Conservation (phyloP, 2,888 invertebrate species). For the Mantis religiosa region DNA sequence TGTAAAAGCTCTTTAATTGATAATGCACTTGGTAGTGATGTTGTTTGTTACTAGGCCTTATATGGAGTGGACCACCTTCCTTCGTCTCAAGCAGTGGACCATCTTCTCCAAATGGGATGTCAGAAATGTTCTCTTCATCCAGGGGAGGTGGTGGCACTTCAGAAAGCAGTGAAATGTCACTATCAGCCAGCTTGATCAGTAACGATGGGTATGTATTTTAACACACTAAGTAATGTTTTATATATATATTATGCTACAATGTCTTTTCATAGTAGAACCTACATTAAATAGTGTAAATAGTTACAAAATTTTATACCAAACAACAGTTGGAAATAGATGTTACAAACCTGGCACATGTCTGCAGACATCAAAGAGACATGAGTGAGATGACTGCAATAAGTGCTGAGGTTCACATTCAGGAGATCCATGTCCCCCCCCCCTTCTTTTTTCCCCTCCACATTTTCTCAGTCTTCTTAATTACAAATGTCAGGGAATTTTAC, state of each 20-base stretch:
- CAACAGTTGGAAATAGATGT: too few relatives aligned
- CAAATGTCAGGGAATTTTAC: too few relatives aligned
- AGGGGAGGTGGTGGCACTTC: slow-evolving; percentile 40
- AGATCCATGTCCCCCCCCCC: too few relatives aligned
- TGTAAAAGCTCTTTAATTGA: background rate
- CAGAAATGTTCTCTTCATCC: slow-evolving; percentile 48
- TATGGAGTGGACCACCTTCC: slow-evolving; percentile 82
- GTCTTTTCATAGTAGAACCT: too few relatives aligned
- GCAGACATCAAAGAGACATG: too few relatives aligned
- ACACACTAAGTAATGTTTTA: background rate
- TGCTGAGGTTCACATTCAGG: too few relatives aligned
- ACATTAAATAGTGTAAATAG: too few relatives aligned
- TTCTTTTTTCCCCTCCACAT: too few relatives aligned
- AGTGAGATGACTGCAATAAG: too few relatives aligned
- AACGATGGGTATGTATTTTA: slow-evolving; percentile 53
- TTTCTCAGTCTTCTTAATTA: too few relatives aligned
- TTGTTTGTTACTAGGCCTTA: slow-evolving; percentile 46
- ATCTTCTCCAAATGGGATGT: slow-evolving; percentile 72
- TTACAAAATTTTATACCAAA: too few relatives aligned
- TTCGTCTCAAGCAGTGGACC: slow-evolving; percentile 70
- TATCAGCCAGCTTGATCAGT: slow-evolving; percentile 56
- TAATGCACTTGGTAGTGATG: background rate
- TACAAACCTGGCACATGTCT: too few relatives aligned
- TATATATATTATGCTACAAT: background rate
- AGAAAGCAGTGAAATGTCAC: slow-evolving; percentile 54